Evolutionary conservation across 2,888 invertebrate genomes (phyloP), one percentile per base, ranked within the genome.

Genomic region (Drosophila leonis): DNA sequence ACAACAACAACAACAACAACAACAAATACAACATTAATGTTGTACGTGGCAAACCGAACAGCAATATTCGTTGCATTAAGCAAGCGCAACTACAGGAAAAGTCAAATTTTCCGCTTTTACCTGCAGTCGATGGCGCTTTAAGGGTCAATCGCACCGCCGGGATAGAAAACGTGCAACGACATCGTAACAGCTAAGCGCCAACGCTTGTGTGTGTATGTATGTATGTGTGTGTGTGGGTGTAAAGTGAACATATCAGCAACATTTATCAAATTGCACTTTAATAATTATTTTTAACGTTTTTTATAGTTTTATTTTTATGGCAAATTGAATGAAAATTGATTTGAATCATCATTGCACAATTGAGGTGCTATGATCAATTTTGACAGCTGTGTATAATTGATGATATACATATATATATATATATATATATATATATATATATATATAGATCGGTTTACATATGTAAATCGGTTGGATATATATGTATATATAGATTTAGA

Each of bases 21-120:
- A 27, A 18, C 29, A 29, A 27, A 7, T 13, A 18, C 35, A 52
- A 52, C 51, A 52, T 76, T 76, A 79, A 79, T 75, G 78, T 80
- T 63, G 67, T 79, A 78, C 80, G 78, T 79, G 78, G 76, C 72
- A 65, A 76, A 66, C 64, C 48, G 51, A 65, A 72, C 65, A 51
- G 65, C 56, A 65, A 56, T 65, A 59, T 55, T 55, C 73, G 73
- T 61, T 61, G 73, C 73, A 62, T 74, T 74, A 68, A 68, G 51
- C 69, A 42, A 69, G 42, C 55, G 41, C 33, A 65, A 59, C 57
- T 61, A 51, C 55, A 59, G 65, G 52, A 77, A 78, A 77, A 78
- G 79, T 75, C 70, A 78, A 78, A 79, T 70, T 75, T 70, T 57
- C 33, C 46, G 41, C 63, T 62, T 62, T 76, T 61, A 65, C 46